phyloP scores from a whole-genome alignment of 2,888 invertebrate genomes.

The Lamproptera curius region DNA sequence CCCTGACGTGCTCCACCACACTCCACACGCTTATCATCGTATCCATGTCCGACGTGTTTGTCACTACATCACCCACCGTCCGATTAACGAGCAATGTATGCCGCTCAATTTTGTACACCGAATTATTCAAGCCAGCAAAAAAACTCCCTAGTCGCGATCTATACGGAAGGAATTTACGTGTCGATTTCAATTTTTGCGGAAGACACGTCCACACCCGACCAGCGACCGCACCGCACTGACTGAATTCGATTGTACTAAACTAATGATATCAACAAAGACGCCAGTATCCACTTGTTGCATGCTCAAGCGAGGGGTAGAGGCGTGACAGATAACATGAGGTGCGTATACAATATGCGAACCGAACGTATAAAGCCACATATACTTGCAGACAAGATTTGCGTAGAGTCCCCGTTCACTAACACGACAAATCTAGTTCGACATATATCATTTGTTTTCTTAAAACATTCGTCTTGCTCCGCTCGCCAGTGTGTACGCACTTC shows the following conservation, averaged over 20 bases:
- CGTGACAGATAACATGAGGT: slow-evolving; percentile 55
- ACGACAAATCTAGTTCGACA: too few species aligned
- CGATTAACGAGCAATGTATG: slow-evolving; percentile 45
- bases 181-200: slow-evolving; percentile 17
- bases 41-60: slow-evolving; percentile 56
- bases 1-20: slow-evolving; percentile 68
- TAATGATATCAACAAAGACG: slow-evolving; percentile 28
- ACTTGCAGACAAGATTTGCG: too few species aligned
- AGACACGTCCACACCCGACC: slow-evolving; percentile 22
- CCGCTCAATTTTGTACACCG: slow-evolving; percentile 38
- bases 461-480: too few species aligned
- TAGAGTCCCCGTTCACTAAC: too few species aligned
- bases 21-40: slow-evolving; percentile 69
- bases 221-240: slow-evolving; percentile 25
- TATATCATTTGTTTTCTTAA: too few species aligned
- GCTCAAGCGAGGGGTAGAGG: slow-evolving; percentile 33
- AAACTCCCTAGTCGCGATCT: not conserved
- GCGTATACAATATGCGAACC: too few species aligned
- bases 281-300: slow-evolving; percentile 21
- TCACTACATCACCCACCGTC: slow-evolving; percentile 63
- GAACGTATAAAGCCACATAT: too few species aligned
- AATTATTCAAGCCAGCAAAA: not conserved
- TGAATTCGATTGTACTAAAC: slow-evolving; percentile 20
- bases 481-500: too few species aligned
- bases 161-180: not conserved